Conservation (phyloP, 2,888 invertebrate genomes). For the Rugalucina vietnamica region DNA sequence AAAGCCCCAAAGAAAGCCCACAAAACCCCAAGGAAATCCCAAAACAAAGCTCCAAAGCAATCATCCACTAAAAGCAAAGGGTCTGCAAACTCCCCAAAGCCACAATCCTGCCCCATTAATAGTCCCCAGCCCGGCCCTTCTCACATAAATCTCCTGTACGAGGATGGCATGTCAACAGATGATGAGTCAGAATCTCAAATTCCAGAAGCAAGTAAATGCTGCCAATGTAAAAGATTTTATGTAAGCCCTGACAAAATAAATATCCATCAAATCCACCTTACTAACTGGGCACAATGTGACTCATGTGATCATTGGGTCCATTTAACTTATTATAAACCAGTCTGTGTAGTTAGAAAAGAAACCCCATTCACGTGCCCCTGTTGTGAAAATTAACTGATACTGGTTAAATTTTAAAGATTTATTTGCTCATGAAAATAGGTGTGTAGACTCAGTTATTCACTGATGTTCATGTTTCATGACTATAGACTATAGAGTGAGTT, state of each 20-base stretch:
- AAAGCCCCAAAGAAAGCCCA: too few species aligned
- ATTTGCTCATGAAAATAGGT: too few species aligned
- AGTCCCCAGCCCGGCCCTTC: background rate
- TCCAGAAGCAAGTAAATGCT: background rate
- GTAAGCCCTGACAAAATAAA: background rate
- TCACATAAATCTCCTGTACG: background rate
- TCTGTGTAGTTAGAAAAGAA: background rate
- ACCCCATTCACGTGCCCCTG: background rate
- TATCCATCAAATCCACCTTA: background rate
- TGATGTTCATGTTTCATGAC: too few species aligned
- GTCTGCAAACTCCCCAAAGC: too few species aligned
- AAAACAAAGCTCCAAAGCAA: too few species aligned
- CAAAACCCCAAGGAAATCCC: too few species aligned
- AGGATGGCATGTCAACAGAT: background rate
- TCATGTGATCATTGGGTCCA: background rate
- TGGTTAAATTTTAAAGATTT: too few species aligned
- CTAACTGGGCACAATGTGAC: background rate
- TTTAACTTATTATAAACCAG: background rate
- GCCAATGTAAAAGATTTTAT: background rate
- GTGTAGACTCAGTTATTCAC: too few species aligned
- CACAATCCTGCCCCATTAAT: too few species aligned
- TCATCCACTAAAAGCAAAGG: too few species aligned
- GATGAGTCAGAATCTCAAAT: constrained; percentile 2
- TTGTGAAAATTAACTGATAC: background rate
- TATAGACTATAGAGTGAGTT: too few species aligned